phyloP scores from a whole-genome alignment of 2,888 invertebrate species.

The Meloe dianella region DNA sequence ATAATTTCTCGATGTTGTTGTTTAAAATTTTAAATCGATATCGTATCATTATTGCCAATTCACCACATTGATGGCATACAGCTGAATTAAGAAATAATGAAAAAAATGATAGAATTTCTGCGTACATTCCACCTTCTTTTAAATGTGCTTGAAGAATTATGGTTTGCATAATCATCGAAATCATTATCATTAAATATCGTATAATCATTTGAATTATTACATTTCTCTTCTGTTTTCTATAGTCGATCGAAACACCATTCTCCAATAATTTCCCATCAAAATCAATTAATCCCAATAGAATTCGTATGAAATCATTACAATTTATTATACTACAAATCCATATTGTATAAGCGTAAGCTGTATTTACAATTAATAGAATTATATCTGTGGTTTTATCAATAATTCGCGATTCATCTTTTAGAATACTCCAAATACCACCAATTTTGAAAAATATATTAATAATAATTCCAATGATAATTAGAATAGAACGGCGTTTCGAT shows the following conservation, averaged over 20 bases:
- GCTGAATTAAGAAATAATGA: slow-evolving; percentile 15
- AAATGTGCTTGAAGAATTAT: too few relatives aligned
- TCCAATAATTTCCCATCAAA: slow-evolving; percentile 16
- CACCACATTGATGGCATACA: slow-evolving; percentile 16
- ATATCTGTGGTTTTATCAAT: too few relatives aligned
- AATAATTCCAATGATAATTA: background rate
- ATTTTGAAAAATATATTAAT: background rate
- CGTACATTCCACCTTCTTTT: background rate
- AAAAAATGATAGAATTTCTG: slow-evolving; percentile 12
- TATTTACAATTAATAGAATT: slow-evolving; percentile 8
- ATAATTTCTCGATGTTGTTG: slow-evolving; percentile 14
- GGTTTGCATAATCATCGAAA: background rate
- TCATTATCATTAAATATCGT: background rate
- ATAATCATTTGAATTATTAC: background rate
- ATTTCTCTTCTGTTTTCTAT: slow-evolving; percentile 5
- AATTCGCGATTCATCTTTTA: too few relatives aligned
- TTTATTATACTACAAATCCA: slow-evolving; percentile 18
- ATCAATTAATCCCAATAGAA: slow-evolving; percentile 13
- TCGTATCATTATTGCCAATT: slow-evolving; percentile 17
- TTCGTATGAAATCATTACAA: slow-evolving; percentile 14
- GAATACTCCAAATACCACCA: too few relatives aligned
- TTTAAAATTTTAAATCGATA: slow-evolving; percentile 17
- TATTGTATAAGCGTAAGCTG: slow-evolving; percentile 7
- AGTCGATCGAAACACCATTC: slow-evolving; percentile 11
- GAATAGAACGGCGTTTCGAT: slow-evolving; percentile 9